A percentile compares a stretch with the other conserved stretches of the same genome.
These are phyloP conservation scores for Cariama cristata DNA, from an alignment of 2,113 vertebrate species.

Conservation along the genomic window DNA sequence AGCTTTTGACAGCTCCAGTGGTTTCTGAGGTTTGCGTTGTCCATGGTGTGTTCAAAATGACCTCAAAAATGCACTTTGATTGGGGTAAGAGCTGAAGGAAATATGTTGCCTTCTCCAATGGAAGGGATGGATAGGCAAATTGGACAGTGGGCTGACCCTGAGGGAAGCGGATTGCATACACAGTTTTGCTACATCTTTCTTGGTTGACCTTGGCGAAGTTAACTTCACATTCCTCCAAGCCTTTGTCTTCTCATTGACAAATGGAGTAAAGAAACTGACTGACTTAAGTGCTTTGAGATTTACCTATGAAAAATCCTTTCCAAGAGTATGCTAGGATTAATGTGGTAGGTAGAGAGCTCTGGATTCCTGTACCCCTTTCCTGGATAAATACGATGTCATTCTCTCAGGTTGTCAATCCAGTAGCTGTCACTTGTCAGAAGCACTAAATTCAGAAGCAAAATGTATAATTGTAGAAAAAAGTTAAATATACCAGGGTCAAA, in stretches of 20 bases:
- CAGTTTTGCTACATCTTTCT: neutral
- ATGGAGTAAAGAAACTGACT: neutral
- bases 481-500: conserved; percentile 24
- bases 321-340: neutral
- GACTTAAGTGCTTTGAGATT: neutral
- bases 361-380: neutral
- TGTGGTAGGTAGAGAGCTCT: neutral
- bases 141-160: neutral
- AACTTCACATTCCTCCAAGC: neutral
- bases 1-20: neutral
- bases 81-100: neutral
- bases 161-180: neutral
- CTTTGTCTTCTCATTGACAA: neutral
- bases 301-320: neutral
- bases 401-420: conserved; percentile 48
- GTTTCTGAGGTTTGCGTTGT: neutral
- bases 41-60: neutral
- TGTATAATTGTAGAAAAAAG: conserved; percentile 3
- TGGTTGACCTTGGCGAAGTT: neutral
- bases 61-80: neutral
- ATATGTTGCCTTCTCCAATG: neutral
- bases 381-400: conserved; percentile 45
- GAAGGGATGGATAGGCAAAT: accelerated
- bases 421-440: conserved; percentile 47
- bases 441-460: conserved; percentile 46